phyloP scores from a whole-genome alignment of 2,113 vertebrate genomes.

The Phainopepla nitens region DNA sequence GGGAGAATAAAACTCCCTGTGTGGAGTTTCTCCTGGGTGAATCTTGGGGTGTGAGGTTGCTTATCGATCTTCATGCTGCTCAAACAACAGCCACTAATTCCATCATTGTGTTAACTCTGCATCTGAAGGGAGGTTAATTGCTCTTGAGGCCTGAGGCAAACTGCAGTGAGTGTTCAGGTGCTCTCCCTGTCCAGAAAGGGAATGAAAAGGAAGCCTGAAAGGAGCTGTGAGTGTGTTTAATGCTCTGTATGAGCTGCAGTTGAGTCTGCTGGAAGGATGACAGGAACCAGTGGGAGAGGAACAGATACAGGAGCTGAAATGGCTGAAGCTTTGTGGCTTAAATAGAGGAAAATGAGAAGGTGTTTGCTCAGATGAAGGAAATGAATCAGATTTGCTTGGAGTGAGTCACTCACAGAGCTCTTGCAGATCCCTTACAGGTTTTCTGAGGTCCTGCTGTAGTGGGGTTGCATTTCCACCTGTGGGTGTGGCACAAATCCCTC shows the following conservation, averaged over 20 bases:
- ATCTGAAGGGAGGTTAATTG: neutral
- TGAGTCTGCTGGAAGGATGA: slow-evolving; percentile 9
- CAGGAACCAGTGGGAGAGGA: slow-evolving; percentile 40
- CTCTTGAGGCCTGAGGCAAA: neutral
- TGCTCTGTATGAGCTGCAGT: neutral
- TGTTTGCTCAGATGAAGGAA: slow-evolving; percentile 30
- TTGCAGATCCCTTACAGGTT: neutral
- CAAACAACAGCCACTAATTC: neutral
- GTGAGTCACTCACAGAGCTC: neutral
- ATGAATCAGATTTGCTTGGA: neutral
- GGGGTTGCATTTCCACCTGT: neutral
- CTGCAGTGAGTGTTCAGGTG: neutral
- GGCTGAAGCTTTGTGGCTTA: slow-evolving; percentile 35
- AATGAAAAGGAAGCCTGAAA: neutral
- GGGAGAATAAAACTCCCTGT: neutral
- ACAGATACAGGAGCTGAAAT: slow-evolving; percentile 19
- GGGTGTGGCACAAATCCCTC: neutral
- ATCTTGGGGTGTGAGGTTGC: neutral
- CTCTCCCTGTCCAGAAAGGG: neutral
- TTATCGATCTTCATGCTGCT: neutral
- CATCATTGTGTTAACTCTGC: neutral
- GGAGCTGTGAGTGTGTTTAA: neutral
- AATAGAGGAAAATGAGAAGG: slow-evolving; percentile 37
- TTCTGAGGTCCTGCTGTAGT: neutral
- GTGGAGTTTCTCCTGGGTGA: neutral